A percentile compares a stretch with the other conserved stretches of the same genome.
Evolutionary conservation across 1,140 invertebrate species (phyloP).

Genomic region (Littorina saxatilis): DNA sequence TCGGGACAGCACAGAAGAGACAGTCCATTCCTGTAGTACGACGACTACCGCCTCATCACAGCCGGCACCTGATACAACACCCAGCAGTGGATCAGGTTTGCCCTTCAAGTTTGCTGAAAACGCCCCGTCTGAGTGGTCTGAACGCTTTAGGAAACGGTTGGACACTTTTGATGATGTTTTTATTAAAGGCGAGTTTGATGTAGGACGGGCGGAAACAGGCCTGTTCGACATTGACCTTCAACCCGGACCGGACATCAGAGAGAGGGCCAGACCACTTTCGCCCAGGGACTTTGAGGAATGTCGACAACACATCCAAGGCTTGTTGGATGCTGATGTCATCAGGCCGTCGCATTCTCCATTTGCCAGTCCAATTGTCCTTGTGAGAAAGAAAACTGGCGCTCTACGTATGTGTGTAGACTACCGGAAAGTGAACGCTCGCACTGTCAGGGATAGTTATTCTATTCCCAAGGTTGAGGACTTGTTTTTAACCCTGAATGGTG

Average conservation of each 20-base stretch:
- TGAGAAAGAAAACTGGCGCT: slow-evolving; percentile 17
- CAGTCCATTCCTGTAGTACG: too few relatives aligned
- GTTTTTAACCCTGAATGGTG: neutral
- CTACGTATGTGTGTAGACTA: too few relatives aligned
- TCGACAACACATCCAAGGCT: too few relatives aligned
- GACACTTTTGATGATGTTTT: neutral
- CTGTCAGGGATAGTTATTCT: too few relatives aligned
- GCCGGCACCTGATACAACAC: neutral
- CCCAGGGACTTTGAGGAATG: too few relatives aligned
- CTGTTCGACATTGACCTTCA: neutral
- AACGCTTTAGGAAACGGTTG: neutral
- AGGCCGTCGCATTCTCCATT: neutral
- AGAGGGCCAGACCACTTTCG: too few relatives aligned
- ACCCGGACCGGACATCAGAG: too few relatives aligned
- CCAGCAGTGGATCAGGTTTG: neutral
- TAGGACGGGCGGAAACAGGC: neutral
- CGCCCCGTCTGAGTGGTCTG: neutral
- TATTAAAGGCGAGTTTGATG: neutral
- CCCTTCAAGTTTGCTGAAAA: neutral
- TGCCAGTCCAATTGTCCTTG: slow-evolving; percentile 8
- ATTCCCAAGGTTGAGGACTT: slow-evolving; percentile 18
- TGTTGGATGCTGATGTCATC: neutral
- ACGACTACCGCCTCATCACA: too few relatives aligned
- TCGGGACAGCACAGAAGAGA: neutral
- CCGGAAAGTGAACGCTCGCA: too few relatives aligned